Conservation (phyloP, 2,888 invertebrate species). For the Mimachlamys varia region DNA sequence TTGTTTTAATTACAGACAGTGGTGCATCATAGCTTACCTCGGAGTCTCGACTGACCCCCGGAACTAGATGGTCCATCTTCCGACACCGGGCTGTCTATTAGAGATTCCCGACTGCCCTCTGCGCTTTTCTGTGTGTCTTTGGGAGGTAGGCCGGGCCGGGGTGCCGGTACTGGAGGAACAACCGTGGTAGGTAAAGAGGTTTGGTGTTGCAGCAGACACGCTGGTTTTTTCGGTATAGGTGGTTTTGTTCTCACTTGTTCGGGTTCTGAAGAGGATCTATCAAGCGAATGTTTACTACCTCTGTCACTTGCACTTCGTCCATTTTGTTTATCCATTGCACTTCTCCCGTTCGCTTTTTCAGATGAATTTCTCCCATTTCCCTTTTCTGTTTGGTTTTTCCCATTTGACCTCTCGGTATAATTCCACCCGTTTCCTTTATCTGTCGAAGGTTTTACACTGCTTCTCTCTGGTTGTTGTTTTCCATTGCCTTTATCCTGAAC, state of each 20-base stretch:
- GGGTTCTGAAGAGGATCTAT: background rate
- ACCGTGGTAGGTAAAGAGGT: constrained; percentile 56
- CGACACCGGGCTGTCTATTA: constrained; percentile 46
- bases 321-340: background rate
- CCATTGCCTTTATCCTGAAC: constrained; percentile 1
- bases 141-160: background rate
- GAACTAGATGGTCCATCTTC: constrained; percentile 47
- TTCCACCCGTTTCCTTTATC: constrained; percentile 3
- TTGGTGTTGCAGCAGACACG: constrained; percentile 47
- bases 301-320: background rate
- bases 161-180: constrained; percentile 32
- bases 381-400: background rate
- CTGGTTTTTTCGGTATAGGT: constrained; percentile 8
- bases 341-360: background rate
- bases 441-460: background rate
- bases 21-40: constrained; percentile 52
- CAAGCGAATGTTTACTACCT: constrained; percentile 10
- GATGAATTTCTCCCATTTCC: background rate
- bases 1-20: background rate
- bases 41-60: constrained; percentile 53
- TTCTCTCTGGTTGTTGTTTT: background rate
- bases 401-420: background rate
- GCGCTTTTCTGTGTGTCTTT: constrained; percentile 37
- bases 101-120: constrained; percentile 24
- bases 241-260: background rate